These are phyloP conservation scores for Anthoscopus minutus DNA, from an alignment of 2,113 vertebrate species.

Conservation along the genomic window DNA sequence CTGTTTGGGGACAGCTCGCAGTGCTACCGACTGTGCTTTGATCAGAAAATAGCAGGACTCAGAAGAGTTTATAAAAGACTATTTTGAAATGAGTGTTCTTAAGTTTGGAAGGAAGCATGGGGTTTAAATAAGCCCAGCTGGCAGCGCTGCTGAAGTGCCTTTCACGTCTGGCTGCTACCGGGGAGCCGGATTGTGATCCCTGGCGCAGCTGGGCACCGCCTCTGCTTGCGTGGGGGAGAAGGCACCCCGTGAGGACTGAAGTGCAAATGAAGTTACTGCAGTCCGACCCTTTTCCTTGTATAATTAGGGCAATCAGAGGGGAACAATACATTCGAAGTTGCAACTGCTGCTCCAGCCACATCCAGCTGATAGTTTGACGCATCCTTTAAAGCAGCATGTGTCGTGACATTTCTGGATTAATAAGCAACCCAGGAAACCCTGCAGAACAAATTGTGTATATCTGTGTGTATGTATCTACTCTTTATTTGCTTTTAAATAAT, in stretches of 20 bases:
- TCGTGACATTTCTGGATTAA: background rate
- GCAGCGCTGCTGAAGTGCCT: background rate
- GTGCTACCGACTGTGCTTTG: background rate
- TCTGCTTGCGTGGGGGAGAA: background rate
- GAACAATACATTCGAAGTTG: background rate
- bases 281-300: background rate
- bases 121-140: background rate
- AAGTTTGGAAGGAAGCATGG: background rate
- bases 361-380: background rate
- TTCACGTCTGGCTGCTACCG: background rate
- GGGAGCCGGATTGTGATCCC: background rate
- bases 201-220: background rate
- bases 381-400: background rate
- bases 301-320: background rate
- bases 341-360: background rate
- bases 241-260: background rate
- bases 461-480: background rate
- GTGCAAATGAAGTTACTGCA: background rate
- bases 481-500: slow-evolving; percentile 6
- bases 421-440: background rate
- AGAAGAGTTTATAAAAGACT: background rate
- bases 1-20: fast-evolving
- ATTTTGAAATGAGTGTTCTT: background rate
- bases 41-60: background rate
- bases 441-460: background rate